Percentiles rank a stretch among this genome's conserved stretches.
phyloP scores from a whole-genome alignment of 2,113 vertebrate genomes.

The Pseudorasbora parva region DNA sequence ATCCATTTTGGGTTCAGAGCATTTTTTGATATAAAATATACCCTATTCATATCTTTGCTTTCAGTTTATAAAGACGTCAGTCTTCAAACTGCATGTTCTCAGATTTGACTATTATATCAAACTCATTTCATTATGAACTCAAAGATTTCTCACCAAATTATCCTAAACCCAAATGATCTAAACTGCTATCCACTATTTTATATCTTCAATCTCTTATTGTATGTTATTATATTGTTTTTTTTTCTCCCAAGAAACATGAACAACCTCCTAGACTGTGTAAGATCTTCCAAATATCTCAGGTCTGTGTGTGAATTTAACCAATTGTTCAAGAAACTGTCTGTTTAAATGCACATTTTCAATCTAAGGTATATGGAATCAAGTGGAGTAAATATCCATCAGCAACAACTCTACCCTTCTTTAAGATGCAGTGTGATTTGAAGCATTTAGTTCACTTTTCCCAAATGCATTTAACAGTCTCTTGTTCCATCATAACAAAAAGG shows the following conservation, averaged over 20 bases:
- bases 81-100: no score
- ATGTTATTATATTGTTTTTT: not conserved
- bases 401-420: not conserved
- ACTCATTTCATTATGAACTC: not conserved
- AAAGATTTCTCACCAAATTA: not conserved
- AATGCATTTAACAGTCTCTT: conserved; percentile 15
- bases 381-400: not conserved
- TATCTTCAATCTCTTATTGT: not conserved
- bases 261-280: not conserved
- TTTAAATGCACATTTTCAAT: not conserved
- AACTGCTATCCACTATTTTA: not conserved
- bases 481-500: conserved; percentile 54
- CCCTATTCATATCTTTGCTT: no score
- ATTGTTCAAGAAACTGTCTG: not conserved
- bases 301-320: not conserved
- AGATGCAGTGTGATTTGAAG: not conserved
- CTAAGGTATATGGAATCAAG: not conserved
- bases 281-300: not conserved
- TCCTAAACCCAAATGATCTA: no score
- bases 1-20: no score
- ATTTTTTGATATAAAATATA: no score
- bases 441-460: conserved; percentile 5
- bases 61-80: no score
- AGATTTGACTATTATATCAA: not conserved
- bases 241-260: not conserved